A percentile compares a stretch with the other conserved stretches of the same genome.
phyloP scores from a whole-genome alignment of 2,888 invertebrate species.

The Cecidostiba fungosa region DNA sequence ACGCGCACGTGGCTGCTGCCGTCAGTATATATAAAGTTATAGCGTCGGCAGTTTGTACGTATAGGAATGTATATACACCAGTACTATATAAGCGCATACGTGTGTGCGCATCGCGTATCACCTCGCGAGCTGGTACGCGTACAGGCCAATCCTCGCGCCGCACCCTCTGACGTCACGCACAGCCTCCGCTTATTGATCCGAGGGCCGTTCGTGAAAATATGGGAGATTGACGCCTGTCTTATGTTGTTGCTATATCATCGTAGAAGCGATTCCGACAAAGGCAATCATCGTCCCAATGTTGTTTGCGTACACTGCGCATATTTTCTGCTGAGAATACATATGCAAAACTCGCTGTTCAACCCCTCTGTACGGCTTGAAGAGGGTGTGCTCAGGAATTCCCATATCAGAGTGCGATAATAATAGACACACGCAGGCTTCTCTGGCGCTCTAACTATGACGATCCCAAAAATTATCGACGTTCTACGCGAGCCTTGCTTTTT shows the following conservation, averaged over 20 bases:
- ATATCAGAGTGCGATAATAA: no score
- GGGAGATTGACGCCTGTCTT: slow-evolving; percentile 60
- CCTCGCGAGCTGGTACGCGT: not conserved
- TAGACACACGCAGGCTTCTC: not conserved
- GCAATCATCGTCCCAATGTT: no score
- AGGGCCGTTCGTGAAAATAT: slow-evolving; percentile 69
- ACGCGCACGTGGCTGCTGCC: not conserved
- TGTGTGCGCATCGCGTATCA: not conserved
- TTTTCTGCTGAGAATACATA: no score
- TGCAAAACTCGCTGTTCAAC: no score
- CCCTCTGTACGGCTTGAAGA: no score
- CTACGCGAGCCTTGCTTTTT: not conserved
- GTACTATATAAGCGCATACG: no score
- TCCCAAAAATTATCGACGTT: slow-evolving; percentile 20
- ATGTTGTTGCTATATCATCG: no score
- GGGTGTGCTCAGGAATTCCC: no score
- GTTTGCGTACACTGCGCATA: no score
- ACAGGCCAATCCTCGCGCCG: slow-evolving; percentile 71
- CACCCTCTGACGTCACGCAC: slow-evolving; percentile 73
- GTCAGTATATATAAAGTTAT: not conserved
- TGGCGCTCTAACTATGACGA: not conserved
- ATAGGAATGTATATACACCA: no score
- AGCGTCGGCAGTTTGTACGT: no score
- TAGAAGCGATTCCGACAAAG: no score
- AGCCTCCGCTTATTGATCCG: slow-evolving; percentile 78